Percentiles rank a stretch among this genome's conserved stretches.
Conservation (phyloP, 2,113 vertebrate genomes). For the Poeciliopsis occidentalis region DNA sequence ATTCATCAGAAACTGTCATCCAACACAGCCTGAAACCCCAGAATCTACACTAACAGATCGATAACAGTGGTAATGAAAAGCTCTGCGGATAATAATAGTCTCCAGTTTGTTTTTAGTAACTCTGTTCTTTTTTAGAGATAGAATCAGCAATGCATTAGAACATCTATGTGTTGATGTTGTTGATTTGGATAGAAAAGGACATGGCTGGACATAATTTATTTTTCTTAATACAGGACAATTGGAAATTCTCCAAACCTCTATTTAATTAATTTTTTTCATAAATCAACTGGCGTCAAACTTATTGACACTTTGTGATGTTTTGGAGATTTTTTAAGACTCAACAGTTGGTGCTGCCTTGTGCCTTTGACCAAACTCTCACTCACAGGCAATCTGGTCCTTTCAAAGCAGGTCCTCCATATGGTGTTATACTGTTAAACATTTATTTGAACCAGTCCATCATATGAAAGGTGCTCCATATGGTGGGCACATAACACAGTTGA, state of each 20-base stretch:
- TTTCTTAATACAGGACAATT: not conserved
- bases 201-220: not conserved
- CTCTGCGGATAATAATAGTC: constrained; percentile 35
- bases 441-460: too few relatives aligned
- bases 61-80: constrained; percentile 36
- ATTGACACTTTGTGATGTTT: not conserved
- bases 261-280: not conserved
- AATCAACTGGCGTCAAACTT: not conserved
- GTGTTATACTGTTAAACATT: too few relatives aligned
- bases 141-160: not conserved
- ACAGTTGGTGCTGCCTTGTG: too few relatives aligned
- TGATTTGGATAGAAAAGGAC: not conserved
- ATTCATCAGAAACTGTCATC: constrained; percentile 53
- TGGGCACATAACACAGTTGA: too few relatives aligned
- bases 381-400: too few relatives aligned
- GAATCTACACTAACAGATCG: constrained; percentile 8
- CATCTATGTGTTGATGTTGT: not conserved
- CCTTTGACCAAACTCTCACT: too few relatives aligned
- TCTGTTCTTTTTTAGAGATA: constrained; percentile 11
- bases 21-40: constrained; percentile 25
- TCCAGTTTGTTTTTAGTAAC: not conserved
- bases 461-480: too few relatives aligned
- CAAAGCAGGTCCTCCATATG: too few relatives aligned
- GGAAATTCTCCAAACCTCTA: not conserved
- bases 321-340: not conserved